Conservation (phyloP, 1,140 invertebrate genomes). For the Achroia grisella region DNA sequence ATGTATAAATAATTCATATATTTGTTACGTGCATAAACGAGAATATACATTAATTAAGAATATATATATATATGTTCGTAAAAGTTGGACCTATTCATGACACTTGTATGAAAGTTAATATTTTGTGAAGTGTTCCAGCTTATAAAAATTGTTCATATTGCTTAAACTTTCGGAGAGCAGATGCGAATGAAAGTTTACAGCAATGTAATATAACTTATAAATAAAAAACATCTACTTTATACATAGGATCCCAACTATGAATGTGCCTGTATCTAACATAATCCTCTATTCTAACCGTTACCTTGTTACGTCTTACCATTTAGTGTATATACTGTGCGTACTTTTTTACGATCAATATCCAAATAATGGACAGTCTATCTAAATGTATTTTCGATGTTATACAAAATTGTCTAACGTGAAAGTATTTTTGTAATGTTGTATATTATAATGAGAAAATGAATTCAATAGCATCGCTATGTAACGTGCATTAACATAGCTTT, state of each 20-base stretch:
- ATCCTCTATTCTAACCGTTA: not conserved
- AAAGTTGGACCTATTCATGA: slow-evolving; percentile 1
- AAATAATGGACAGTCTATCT: slow-evolving; percentile 20
- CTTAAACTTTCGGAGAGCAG: not conserved
- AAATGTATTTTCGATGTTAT: slow-evolving; percentile 64
- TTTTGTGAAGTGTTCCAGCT: slow-evolving; percentile 12
- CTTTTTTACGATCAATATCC: slow-evolving; percentile 32
- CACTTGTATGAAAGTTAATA: slow-evolving; percentile 4
- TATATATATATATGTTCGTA: slow-evolving; percentile 4
- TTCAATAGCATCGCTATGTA: too few relatives aligned
- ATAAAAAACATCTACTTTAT: not conserved
- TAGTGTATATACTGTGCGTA: slow-evolving; percentile 14
- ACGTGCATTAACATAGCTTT: slow-evolving; percentile 16
- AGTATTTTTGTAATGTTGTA: slow-evolving; percentile 61
- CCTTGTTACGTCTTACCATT: slow-evolving; percentile 2
- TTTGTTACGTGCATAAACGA: not conserved
- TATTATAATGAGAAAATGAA: too few relatives aligned
- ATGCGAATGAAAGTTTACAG: not conserved
- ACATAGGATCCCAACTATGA: slow-evolving; percentile 7
- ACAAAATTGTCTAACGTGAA: slow-evolving; percentile 50
- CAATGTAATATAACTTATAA: not conserved
- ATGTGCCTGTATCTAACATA: not conserved
- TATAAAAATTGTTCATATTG: too few relatives aligned
- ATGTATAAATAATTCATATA: not conserved
- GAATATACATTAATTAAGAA: too few relatives aligned